phyloP scores from a whole-genome alignment of 1,140 invertebrate species.

The Caligus rogercresseyi region DNA sequence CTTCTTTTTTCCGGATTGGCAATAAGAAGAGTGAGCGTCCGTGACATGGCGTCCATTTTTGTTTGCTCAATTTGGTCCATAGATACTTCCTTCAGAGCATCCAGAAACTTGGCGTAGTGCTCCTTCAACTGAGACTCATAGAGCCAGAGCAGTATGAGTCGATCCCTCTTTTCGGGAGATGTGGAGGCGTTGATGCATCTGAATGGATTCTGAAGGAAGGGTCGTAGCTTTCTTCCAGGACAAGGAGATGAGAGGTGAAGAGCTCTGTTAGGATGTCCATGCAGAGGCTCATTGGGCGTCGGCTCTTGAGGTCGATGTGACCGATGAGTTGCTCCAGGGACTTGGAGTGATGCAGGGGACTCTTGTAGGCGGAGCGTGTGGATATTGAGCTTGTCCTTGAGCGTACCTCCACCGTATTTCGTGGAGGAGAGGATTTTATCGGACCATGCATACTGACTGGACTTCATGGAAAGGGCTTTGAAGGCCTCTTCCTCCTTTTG shows the following conservation, averaged over 20 bases:
- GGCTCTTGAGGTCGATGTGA: conserved; percentile 39
- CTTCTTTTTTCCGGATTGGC: conserved; percentile 73
- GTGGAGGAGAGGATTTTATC: background rate
- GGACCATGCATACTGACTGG: background rate
- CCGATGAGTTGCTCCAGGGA: conserved; percentile 49
- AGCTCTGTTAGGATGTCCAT: conserved; percentile 52
- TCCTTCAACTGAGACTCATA: conserved; percentile 68
- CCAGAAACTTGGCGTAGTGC: conserved; percentile 50
- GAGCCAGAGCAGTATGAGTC: conserved; percentile 38
- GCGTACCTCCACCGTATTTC: conserved; percentile 42
- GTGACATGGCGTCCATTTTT: conserved; percentile 57
- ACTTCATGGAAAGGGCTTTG: background rate
- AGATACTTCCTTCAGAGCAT: conserved; percentile 40
- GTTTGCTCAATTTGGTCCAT: conserved; percentile 53
- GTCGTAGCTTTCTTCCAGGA: conserved; percentile 48
- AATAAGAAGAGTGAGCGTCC: conserved; percentile 56
- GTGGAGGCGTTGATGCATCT: conserved; percentile 25
- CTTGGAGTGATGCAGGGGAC: conserved; percentile 54
- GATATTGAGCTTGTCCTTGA: conserved; percentile 67
- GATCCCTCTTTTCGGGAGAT: conserved; percentile 31
- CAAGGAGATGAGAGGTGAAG: conserved; percentile 53
- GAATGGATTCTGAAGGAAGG: conserved; percentile 49
- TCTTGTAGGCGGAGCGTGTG: conserved; percentile 62
- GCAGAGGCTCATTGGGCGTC: conserved; percentile 22
- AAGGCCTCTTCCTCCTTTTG: background rate